Base-by-base conservation (phyloP, 2,888 invertebrate genomes). In the Rotaria magnacalcarata region DNA sequence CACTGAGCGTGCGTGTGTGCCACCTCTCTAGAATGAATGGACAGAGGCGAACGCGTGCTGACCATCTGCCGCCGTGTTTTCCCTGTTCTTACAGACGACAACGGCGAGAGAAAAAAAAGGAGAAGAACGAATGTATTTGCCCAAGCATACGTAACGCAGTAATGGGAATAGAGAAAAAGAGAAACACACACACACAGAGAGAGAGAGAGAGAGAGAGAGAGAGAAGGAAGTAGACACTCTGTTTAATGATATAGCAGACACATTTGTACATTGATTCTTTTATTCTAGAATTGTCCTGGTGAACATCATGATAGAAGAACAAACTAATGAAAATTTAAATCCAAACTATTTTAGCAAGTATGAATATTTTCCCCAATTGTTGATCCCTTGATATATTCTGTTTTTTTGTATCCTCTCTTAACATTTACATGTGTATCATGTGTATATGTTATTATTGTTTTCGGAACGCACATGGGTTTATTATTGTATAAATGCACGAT, bases 61-160 rank as follows among this genome's bases (percentile, higher is more conserved):
- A 67, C 67, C 67, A 67, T 67, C 67, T 67, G 67, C 67, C 67
- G 67, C 67, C 67, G 67, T 67, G 67, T 67, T 67, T 67, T 67
- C 67, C 67, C 27, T 67, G 67, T 67, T 67, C 16, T 67, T 67
- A 19, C 34, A 67, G 67, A 67, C 67, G 67, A 67, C 67, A 34
- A 67, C 67, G 67, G 11, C 67, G 67, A 67, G 67, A 67, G 67
- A 67, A 19, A 41, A 34, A 67, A 34, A 60, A 67, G 2, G 34
- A 67, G 34, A 67, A 67, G 67, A 67, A 67, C 67, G 67, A 67
- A 67, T 67, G 67, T 34, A 67, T 67, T 67, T 67, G 67, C 34
- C 67, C 67, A 67, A 67, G 67, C 67, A 67, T 67, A 67, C 67
- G 67, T 67, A 67, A 67, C 67, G 67, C 67, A 67, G 67, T 41